Base-by-base conservation (phyloP, 2,113 vertebrate genomes). In the Triplophysa dalaica region DNA sequence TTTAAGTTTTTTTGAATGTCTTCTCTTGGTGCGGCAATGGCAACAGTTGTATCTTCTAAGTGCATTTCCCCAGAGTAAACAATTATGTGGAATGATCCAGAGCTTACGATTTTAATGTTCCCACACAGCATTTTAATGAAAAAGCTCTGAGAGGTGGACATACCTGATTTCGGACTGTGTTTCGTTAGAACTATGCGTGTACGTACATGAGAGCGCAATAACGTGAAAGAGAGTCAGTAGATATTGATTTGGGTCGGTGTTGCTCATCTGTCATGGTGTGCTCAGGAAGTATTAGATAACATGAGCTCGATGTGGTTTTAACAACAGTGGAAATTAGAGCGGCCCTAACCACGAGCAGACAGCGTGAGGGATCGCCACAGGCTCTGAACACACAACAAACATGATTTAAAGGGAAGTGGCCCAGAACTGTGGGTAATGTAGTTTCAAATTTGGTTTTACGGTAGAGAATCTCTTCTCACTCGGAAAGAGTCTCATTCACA, bases 111-210 rank as follows among this genome's bases (percentile, higher is more conserved):
- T 84, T 81, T 1, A 80, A 81, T 82, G 82, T 93, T 91, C 89
- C 85, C 89, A 90, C 89, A 89, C 78, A 80, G 80, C 69, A 78
- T 77, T 84, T 82, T 91, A 90, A 91, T 91, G 89, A 89, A 88
- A 87, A 86, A 74, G 10, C 50, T 16, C 16, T 5, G 7, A 58
- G 54, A 13, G 21, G 1, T 60, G 5, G 62, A 73, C 33, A 54
- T 17, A 24, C 69, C n/a, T 45, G 4, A 22, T 66, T 50, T 10
- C 13, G 16, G 29, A 56, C 41, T 77, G 17, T 16, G 33, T 54
- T 22, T 33, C 24, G 1, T 24, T 13, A 10, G 26, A 11, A 43
- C 17, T 22, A 14, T n/a, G 54, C 21, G 29, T 29, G 13, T 13
- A 16, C 12, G 13, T 11, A 48, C 43, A 45, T 45, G 1, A 70